Conservation (phyloP, 2,797 vertebrate genomes). For the Pangasius djambal region DNA sequence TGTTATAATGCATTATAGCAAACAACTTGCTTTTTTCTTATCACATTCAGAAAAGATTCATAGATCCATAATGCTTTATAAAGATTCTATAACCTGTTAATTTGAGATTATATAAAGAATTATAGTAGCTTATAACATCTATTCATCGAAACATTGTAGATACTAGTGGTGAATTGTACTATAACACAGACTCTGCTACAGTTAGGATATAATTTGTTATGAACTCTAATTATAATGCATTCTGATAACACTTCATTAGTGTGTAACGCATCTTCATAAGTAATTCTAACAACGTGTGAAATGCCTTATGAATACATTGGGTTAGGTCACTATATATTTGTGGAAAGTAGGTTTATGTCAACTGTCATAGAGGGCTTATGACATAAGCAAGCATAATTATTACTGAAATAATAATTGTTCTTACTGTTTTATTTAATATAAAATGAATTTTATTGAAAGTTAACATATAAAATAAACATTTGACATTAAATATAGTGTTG, state of each 20-base stretch:
- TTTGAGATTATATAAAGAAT: background rate
- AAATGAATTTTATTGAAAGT: background rate
- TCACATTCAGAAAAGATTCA: background rate
- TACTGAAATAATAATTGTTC: background rate
- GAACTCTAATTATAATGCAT: background rate
- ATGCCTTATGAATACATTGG: background rate
- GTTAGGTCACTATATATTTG: background rate
- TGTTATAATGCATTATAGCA: too few species aligned
- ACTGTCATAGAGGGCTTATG: background rate
- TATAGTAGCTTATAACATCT: background rate
- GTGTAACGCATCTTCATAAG: background rate
- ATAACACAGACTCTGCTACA: background rate
- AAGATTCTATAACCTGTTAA: background rate
- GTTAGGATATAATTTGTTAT: background rate
- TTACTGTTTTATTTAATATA: background rate
- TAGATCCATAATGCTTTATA: background rate
- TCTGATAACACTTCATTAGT: background rate
- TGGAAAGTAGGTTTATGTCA: background rate
- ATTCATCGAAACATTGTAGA: background rate
- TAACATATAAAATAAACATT: too few species aligned
- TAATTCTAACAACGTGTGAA: background rate
- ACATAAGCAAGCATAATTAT: background rate
- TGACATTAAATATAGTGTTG: background rate
- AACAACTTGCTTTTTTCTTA: too few species aligned
- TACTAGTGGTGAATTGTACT: background rate